Evolutionary conservation across 2,888 invertebrate species (phyloP).

Genomic region (Toxonevra muliebris): DNA sequence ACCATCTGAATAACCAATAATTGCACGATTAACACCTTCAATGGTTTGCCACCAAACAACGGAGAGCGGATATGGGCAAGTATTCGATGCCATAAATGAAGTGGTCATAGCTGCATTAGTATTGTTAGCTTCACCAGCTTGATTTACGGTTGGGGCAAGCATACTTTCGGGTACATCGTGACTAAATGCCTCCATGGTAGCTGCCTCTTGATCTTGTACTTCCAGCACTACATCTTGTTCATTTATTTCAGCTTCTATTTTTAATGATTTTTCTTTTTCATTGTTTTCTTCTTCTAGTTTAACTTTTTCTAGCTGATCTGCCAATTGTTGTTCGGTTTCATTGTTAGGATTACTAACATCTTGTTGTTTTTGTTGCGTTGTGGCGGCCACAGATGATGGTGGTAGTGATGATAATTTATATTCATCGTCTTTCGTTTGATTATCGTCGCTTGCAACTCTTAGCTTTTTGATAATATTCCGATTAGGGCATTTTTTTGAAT

Average conservation of each 20-base stretch:
- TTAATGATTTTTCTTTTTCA: conserved; percentile 4
- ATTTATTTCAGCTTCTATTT: conserved; percentile 35
- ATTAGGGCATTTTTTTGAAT: conserved; percentile 64
- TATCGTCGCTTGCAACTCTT: conserved; percentile 6
- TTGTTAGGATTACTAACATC: conserved; percentile 15
- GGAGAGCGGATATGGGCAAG: conserved; percentile 69
- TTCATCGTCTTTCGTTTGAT: conserved; percentile 25
- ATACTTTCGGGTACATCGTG: conserved; percentile 59
- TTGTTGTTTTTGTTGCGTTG: background rate
- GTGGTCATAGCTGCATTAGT: conserved; percentile 57
- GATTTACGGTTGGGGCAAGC: conserved; percentile 44
- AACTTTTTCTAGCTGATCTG: conserved; percentile 20
- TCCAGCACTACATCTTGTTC: conserved; percentile 29
- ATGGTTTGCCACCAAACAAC: conserved; percentile 81
- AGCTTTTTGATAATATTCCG: conserved; percentile 38
- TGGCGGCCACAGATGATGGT: background rate
- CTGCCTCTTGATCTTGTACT: conserved; percentile 29
- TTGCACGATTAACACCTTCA: conserved; percentile 75
- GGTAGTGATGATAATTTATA: conserved; percentile 2
- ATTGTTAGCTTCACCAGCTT: conserved; percentile 47
- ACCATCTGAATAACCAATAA: conserved; percentile 75
- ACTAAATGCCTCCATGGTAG: conserved; percentile 48
- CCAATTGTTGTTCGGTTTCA: conserved; percentile 25
- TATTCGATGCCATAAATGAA: conserved; percentile 63
- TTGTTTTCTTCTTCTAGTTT: conserved; percentile 35